Evolutionary conservation across 2,888 invertebrate species (phyloP).

Genomic region (Bombylius discolor): DNA sequence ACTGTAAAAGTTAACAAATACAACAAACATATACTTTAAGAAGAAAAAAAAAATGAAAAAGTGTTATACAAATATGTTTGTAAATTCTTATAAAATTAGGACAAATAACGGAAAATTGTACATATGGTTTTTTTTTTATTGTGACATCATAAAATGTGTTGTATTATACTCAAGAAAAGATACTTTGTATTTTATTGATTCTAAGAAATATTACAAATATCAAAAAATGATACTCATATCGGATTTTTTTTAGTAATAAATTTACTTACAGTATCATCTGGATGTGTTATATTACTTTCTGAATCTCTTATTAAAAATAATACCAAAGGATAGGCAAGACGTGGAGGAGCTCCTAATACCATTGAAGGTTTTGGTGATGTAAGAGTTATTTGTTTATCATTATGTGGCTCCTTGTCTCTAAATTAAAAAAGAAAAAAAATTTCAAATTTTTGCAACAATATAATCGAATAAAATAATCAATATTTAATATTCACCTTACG

Average conservation of each 20-base stretch:
- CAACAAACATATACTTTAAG: no score
- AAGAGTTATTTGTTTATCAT: conserved; percentile 49
- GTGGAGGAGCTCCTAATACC: conserved; percentile 57
- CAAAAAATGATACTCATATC: no score
- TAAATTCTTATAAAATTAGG: no score
- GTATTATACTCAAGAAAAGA: no score
- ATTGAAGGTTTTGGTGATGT: conserved; percentile 48
- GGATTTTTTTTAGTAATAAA: neutral
- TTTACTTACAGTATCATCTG: conserved; percentile 58
- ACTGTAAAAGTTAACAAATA: no score
- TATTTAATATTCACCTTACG: conserved; percentile 14
- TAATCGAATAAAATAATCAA: neutral
- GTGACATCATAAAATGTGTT: no score
- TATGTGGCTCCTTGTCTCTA: conserved; percentile 51
- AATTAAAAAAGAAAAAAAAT: conserved; percentile 5
- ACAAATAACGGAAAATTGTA: no score
- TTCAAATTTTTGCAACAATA: neutral
- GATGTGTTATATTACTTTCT: conserved; percentile 46
- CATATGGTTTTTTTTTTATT: no score
- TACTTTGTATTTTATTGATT: no score
- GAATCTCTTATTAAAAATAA: conserved; percentile 57
- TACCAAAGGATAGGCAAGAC: conserved; percentile 64
- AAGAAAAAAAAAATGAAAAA: no score
- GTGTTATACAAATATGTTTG: no score
- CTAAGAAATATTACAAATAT: no score